These are phyloP conservation scores for Lithodes maja DNA, from an alignment of 2,888 invertebrate genomes.

Conservation along the genomic window DNA sequence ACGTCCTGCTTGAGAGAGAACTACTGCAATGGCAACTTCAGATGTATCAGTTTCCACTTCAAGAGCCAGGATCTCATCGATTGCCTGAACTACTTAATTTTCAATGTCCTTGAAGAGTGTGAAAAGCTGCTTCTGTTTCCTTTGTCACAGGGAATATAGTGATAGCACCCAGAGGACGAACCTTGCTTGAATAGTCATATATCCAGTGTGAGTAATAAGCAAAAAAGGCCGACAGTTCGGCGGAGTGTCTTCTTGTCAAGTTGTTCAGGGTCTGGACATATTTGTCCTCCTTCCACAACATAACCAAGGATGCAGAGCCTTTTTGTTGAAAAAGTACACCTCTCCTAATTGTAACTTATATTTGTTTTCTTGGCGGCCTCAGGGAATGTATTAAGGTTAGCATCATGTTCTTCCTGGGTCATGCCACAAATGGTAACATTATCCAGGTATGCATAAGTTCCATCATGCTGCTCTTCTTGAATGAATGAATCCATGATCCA, in stretches of 20 bases:
- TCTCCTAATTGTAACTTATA: constrained; percentile 26
- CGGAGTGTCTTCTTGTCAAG: constrained; percentile 5
- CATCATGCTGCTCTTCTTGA: constrained; percentile 25
- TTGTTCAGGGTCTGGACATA: constrained; percentile 32
- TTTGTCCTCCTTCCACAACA: constrained; percentile 22
- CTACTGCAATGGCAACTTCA: constrained; percentile 38
- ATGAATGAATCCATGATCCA: constrained; percentile 42
- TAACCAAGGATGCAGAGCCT: constrained; percentile 42
- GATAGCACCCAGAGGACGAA: constrained; percentile 13
- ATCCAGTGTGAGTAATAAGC: constrained; percentile 50
- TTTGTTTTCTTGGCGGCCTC: constrained; percentile 28
- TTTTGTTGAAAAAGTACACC: constrained; percentile 26
- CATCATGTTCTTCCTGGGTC: constrained; percentile 18
- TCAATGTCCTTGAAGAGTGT: constrained; percentile 36
- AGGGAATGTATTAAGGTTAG: constrained; percentile 27
- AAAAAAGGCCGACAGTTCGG: constrained; percentile 19
- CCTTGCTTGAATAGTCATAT: constrained; percentile 20
- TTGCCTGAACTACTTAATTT: constrained; percentile 16
- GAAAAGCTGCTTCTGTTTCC: constrained; percentile 27
- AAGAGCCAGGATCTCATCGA: constrained; percentile 40
- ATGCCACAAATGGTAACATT: constrained; percentile 30
- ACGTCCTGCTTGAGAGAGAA: constrained; percentile 32
- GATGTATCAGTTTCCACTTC: constrained; percentile 41
- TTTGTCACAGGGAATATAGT: constrained; percentile 26
- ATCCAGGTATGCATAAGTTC: constrained; percentile 46